These are phyloP conservation scores for Oreohelix idahoensis DNA, from an alignment of 1,140 invertebrate genomes.

Conservation along the genomic window DNA sequence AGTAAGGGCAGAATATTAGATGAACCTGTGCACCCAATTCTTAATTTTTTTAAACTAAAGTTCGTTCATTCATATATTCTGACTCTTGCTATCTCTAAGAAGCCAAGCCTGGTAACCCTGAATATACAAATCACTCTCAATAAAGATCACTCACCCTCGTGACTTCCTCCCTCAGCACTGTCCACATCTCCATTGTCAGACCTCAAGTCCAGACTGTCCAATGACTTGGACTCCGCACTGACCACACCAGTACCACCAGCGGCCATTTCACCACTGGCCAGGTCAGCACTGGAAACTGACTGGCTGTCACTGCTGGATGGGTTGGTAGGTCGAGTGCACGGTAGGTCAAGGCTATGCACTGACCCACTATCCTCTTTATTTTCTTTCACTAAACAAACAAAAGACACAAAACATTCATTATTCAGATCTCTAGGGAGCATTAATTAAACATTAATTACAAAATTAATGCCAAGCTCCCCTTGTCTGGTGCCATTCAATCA, in stretches of 20 bases:
- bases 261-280: conserved; percentile 53
- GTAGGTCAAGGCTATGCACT: conserved; percentile 68
- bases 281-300: conserved; percentile 74
- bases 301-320: conserved; percentile 65
- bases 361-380: conserved; percentile 50
- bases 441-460: too few relatives aligned
- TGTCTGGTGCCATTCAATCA: too few relatives aligned
- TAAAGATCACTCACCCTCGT: not conserved
- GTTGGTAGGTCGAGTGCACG: conserved; percentile 17
- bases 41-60: too few relatives aligned
- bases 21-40: too few relatives aligned
- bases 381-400: conserved; percentile 36
- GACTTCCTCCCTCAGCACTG: not conserved
- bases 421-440: too few relatives aligned
- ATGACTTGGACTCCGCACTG: conserved; percentile 59
- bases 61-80: too few relatives aligned
- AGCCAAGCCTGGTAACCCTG: too few relatives aligned
- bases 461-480: too few relatives aligned
- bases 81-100: too few relatives aligned
- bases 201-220: conserved; percentile 63
- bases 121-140: not conserved
- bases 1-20: too few relatives aligned
- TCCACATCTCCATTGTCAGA: not conserved
- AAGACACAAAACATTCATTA: too few relatives aligned
- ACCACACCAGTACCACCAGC: conserved; percentile 64